A percentile compares a stretch with the other conserved stretches of the same genome.
phyloP scores from a whole-genome alignment of 1,140 invertebrate genomes.

The Drosophila rhopaloa region DNA sequence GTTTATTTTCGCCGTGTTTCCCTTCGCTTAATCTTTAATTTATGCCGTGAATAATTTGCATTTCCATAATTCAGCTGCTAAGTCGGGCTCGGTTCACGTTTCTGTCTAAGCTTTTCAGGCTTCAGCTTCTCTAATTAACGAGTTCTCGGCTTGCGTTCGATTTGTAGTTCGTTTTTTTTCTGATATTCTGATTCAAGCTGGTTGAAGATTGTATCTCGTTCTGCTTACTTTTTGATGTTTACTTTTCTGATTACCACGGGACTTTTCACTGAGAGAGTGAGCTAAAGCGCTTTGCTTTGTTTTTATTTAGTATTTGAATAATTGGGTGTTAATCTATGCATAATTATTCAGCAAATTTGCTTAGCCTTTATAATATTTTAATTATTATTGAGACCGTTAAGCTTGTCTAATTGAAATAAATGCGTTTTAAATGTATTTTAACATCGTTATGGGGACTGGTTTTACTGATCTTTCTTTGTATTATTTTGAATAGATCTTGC shows the following conservation, averaged over 20 bases:
- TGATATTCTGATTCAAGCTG: conserved; percentile 32
- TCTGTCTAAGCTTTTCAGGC: conserved; percentile 41
- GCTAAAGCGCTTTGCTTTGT: conserved; percentile 38
- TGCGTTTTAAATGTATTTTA: conserved; percentile 2
- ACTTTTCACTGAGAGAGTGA: conserved; percentile 11
- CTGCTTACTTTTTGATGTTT: conserved; percentile 47
- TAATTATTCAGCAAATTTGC: conserved; percentile 39
- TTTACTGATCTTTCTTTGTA: not conserved
- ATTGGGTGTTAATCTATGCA: conserved; percentile 49
- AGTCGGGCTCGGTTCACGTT: conserved; percentile 36
- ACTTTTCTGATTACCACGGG: conserved; percentile 50
- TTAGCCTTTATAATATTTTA: conserved; percentile 21
- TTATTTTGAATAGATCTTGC: not conserved
- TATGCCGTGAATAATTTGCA: conserved; percentile 55
- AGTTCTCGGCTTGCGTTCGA: conserved; percentile 34
- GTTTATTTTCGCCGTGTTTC: conserved; percentile 43
- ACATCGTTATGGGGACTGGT: not conserved
- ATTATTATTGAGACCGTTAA: conserved; percentile 12
- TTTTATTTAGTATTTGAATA: conserved; percentile 54
- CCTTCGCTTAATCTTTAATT: conserved; percentile 65
- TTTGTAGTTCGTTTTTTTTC: conserved; percentile 23
- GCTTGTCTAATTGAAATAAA: conserved; percentile 6
- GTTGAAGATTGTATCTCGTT: conserved; percentile 47
- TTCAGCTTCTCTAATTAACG: conserved; percentile 63
- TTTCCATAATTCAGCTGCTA: conserved; percentile 49